Evolutionary conservation across 1,140 invertebrate genomes (phyloP), one percentile per base, ranked within the genome.

Genomic region (Pectinophora gossypiella): DNA sequence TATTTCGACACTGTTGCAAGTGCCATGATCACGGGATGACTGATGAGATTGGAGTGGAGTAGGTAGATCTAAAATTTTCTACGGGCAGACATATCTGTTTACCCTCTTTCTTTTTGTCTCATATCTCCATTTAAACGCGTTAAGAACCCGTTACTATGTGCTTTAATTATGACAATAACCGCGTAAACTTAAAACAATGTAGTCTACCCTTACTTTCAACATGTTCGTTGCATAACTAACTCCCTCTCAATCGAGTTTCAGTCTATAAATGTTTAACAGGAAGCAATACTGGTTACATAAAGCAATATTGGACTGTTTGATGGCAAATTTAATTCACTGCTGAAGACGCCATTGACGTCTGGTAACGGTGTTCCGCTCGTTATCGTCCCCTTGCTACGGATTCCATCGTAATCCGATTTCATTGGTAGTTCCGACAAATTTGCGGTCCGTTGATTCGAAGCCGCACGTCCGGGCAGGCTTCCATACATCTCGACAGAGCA

Each of bases 351-450:
- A 75, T 51, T 75, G 70, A 71, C 61, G 64, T 69, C 61, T 67
- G 45, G 60, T 77, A 76, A 79, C 73, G 61, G 67, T 62, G n/a
- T n/a, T 32, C 27, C 9, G 1, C 27, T 32, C 9, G 27, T 32
- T 12, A 32, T 32, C 9, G 27, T 32, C 27, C 64, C 64, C 64
- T 68, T 57, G 54, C 67, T 56, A 65, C 64, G 59, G 63, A 71
- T 60, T 72, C 53, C 61, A 54, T 59, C 72, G 66, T 83, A 80
- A 83, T 83, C 75, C 68, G 76, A 80, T 83, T 82, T 74, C 73
- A 75, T 66, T 73, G 70, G 60, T 71, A 75, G 64, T 78, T 77
- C 70, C 75, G 70, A 77, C 76, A 80, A 80, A 80, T 83, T 83
- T 83, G 79, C 73, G 76, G 79, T 73, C 68, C 58, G 70, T 66